Evolutionary conservation across 2,797 vertebrate species (phyloP).

Genomic region (Sebastes glaucus): DNA sequence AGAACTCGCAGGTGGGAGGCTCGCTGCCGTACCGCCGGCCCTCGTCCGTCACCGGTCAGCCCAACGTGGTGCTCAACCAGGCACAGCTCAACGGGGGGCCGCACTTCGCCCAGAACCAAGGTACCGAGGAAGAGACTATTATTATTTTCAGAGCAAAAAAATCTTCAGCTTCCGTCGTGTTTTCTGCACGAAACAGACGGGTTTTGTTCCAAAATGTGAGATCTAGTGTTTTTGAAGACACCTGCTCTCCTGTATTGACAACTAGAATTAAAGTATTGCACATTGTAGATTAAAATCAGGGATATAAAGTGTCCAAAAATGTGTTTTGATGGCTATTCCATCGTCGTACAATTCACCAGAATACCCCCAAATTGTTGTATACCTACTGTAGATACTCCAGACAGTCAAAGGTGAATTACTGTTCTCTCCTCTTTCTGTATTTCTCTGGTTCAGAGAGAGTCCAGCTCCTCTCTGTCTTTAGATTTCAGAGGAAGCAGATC

Average conservation of each 20-base stretch:
- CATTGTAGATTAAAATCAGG: no score
- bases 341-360: neutral
- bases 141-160: no score
- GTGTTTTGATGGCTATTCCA: no score
- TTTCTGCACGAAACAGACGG: no score
- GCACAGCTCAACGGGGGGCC: slow-evolving; percentile 91
- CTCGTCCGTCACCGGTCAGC: slow-evolving; percentile 92
- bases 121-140: slow-evolving; percentile 59
- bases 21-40: slow-evolving; percentile 95
- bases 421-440: neutral
- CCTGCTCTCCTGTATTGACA: no score
- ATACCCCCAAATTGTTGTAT: neutral
- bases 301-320: fast-evolving
- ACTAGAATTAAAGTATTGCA: no score
- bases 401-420: neutral
- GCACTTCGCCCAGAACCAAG: slow-evolving; percentile 94
- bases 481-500: neutral
- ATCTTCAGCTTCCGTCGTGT: no score
- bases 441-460: neutral
- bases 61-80: slow-evolving; percentile 86
- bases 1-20: slow-evolving; percentile 89
- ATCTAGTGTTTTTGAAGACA: no score
- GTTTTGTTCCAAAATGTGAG: no score
- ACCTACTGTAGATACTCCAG: neutral
- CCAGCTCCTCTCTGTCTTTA: neutral